Evolutionary conservation across 2,113 vertebrate genomes (phyloP).

Genomic region (Turnix velox): DNA sequence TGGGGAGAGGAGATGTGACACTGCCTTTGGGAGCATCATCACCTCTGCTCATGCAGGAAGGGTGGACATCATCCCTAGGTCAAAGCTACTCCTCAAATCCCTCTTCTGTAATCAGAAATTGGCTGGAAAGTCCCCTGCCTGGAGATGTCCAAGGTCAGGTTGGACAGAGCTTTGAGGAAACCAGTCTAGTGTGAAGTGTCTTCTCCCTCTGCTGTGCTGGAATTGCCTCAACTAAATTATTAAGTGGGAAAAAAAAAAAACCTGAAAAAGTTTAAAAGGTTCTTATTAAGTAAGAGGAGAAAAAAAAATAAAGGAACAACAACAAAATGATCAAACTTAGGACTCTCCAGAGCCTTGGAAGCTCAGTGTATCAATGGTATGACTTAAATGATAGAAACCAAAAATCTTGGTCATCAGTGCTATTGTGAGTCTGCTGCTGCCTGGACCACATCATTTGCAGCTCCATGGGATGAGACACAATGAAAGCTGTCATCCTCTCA

Average conservation of each 20-base stretch:
- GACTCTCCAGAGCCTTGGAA: neutral
- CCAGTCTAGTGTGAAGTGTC: neutral
- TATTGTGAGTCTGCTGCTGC: neutral
- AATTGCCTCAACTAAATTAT: neutral
- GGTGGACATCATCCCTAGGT: neutral
- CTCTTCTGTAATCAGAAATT: rapidly evolving
- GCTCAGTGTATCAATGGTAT: neutral
- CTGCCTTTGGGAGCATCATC: neutral
- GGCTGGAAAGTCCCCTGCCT: neutral
- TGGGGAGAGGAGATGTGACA: neutral
- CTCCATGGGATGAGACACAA: neutral
- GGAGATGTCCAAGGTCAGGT: neutral
- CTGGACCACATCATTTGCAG: rapidly evolving
- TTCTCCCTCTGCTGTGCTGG: neutral
- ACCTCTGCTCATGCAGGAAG: neutral
- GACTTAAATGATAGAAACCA: rapidly evolving
- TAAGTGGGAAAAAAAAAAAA: neutral
- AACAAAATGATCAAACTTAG: neutral
- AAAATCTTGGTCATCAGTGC: neutral
- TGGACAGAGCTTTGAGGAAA: neutral
- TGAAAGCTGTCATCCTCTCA: neutral
- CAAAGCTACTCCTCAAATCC: neutral
- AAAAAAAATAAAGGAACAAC: too few species aligned
- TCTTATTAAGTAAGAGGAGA: neutral
- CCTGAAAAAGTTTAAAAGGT: neutral